Evolutionary conservation across 2,888 invertebrate genomes (phyloP).

Genomic region (Leucania comma): DNA sequence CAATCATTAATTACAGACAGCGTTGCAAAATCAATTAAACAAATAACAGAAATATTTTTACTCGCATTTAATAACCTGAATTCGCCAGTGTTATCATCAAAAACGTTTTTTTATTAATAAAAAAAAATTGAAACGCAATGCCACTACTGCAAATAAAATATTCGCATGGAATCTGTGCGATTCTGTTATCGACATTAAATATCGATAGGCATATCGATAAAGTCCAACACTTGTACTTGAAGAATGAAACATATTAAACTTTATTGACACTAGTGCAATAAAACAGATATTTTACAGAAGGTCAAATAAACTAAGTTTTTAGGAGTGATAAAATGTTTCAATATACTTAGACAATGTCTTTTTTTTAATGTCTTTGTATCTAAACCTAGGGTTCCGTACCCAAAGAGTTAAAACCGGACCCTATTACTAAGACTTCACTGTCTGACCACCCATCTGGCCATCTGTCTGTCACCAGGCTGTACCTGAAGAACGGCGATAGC

Average conservation of each 20-base stretch:
- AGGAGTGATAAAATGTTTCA: neutral
- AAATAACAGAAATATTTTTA: conserved; percentile 14
- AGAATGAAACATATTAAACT: conserved; percentile 24
- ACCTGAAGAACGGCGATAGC: too few species aligned
- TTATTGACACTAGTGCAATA: conserved; percentile 23
- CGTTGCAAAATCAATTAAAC: conserved; percentile 1
- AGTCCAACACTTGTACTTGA: conserved; percentile 30
- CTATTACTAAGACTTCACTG: too few species aligned
- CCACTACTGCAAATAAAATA: neutral
- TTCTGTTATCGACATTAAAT: conserved; percentile 27
- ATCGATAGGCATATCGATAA: conserved; percentile 35
- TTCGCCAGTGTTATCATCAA: neutral
- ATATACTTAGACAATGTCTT: too few species aligned
- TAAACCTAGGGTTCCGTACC: too few species aligned
- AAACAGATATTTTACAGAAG: conserved; percentile 18
- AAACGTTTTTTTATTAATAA: neutral
- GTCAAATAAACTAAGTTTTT: neutral
- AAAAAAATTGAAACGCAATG: neutral
- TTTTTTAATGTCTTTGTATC: too few species aligned
- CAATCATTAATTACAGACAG: neutral
- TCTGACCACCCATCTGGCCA: too few species aligned
- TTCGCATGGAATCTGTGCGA: conserved; percentile 12
- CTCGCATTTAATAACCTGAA: conserved; percentile 21
- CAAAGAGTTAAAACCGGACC: too few species aligned
- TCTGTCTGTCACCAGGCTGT: too few species aligned